Base-by-base conservation (phyloP, 2,113 vertebrate genomes). In the Turnix velox region DNA sequence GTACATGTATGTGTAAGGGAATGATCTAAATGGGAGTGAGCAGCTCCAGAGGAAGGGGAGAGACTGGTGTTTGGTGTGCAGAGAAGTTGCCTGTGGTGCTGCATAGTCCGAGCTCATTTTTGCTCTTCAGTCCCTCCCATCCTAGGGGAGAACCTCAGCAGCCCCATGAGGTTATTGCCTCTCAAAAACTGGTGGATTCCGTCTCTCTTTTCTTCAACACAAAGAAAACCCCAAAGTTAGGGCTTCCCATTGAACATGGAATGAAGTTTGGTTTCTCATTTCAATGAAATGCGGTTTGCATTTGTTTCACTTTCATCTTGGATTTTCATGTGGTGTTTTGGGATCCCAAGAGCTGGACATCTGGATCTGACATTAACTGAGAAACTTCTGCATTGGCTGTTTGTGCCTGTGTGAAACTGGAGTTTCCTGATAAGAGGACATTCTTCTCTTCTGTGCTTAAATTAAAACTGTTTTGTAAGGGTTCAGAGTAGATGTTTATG, bases 251-350 rank as follows among this genome's bases (percentile, higher is more conserved):
- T 69, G 46, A 87, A 69, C 14, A 2, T 31, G 37, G 66, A 76
- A 23, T 8, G 9, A 58, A 42, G 95, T 95, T 78, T 1, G 54
- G 90, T 95, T 95, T 92, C 45, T 72, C 43, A 6, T 83, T 73
- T 80, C 65, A 86, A 10, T 89, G 3, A 88, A 66, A 79, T 7
- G 23, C 43, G 74, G 63, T 35, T 92, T 76, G n/a, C 19, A 18
- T 84, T 80, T 67, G 51, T 90, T 93, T 95, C 45, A 12, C 54
- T 95, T 92, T 95, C 75, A 28, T 66, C 67, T 82, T 85, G 33
- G 23, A 42, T 92, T 59, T 71, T 89, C 51, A 74, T 58, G 74
- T 93, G 82, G 48, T 91, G 54, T 62, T 91, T 93, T 63, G 85
- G 67, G 28, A 76, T 95, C 51, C 39, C 39, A 40, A 77, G 79